These are phyloP conservation scores for Dynastes grantii DNA, from an alignment of 2,888 invertebrate species.

Conservation along the genomic window DNA sequence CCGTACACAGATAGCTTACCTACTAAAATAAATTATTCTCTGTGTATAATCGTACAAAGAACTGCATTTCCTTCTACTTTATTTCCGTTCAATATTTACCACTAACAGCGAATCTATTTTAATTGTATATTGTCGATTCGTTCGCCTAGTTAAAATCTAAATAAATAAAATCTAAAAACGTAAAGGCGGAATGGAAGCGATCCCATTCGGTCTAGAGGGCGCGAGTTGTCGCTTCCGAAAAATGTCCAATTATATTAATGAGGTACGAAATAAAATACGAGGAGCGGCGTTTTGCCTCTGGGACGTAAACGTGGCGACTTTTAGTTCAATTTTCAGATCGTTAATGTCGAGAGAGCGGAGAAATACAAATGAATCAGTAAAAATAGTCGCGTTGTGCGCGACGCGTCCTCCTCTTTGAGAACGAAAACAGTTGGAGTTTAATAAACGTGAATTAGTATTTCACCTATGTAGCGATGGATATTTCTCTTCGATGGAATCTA, in stretches of 20 bases:
- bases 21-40: no score
- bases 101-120: no score
- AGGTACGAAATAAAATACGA: constrained; percentile 44
- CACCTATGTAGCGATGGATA: not conserved
- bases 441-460: constrained; percentile 43
- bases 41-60: no score
- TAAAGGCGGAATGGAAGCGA: no score
- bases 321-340: constrained; percentile 44
- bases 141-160: no score
- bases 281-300: constrained; percentile 7
- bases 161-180: no score
- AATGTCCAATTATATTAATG: constrained; percentile 45
- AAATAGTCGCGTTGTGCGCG: constrained; percentile 12
- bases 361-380: constrained; percentile 41
- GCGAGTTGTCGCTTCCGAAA: constrained; percentile 28
- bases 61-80: no score
- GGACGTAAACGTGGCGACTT: constrained; percentile 26
- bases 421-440: constrained; percentile 9
- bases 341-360: constrained; percentile 24
- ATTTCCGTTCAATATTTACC: no score
- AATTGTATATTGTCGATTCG: no score
- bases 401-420: not conserved
- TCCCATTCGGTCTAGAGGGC: no score
- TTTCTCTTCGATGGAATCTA: not conserved
- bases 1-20: no score